A percentile compares a stretch with the other conserved stretches of the same genome.
Conservation (phyloP, 2,888 invertebrate genomes). For the Teleiodes luculella region DNA sequence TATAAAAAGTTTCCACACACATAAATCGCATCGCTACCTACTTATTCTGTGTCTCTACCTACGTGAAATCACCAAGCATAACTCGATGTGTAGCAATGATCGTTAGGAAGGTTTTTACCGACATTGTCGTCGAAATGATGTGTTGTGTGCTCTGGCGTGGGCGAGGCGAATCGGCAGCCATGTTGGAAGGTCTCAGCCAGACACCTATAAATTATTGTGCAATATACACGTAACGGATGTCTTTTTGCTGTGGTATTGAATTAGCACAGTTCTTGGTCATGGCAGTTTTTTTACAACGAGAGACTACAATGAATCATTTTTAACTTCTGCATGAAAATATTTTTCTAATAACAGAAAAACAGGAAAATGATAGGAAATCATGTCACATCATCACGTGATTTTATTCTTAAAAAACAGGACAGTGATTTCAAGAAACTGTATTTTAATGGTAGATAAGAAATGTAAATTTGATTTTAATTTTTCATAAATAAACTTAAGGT, state of each 20-base stretch:
- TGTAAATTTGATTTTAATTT: too few species aligned
- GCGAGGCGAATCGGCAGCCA: background rate
- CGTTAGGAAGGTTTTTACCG: background rate
- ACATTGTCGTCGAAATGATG: background rate
- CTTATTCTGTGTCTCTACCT: background rate
- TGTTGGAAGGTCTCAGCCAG: background rate
- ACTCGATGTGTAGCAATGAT: background rate
- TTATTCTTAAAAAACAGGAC: too few species aligned
- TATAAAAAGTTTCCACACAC: slow-evolving; percentile 7
- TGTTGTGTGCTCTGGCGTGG: background rate
- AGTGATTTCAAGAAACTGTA: too few species aligned
- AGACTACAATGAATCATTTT: too few species aligned
- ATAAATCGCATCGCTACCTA: background rate
- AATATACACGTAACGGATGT: background rate
- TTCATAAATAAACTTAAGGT: too few species aligned
- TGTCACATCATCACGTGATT: too few species aligned
- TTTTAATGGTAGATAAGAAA: too few species aligned
- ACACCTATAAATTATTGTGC: background rate
- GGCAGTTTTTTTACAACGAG: background rate
- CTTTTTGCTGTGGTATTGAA: background rate
- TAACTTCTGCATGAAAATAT: too few species aligned
- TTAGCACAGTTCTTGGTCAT: too few species aligned
- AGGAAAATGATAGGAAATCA: too few species aligned
- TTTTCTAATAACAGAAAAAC: too few species aligned
- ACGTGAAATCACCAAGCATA: background rate